Evolutionary conservation across 2,113 vertebrate genomes (phyloP), one percentile per base, ranked within the genome.

Genomic region (Mohoua ochrocephala): DNA sequence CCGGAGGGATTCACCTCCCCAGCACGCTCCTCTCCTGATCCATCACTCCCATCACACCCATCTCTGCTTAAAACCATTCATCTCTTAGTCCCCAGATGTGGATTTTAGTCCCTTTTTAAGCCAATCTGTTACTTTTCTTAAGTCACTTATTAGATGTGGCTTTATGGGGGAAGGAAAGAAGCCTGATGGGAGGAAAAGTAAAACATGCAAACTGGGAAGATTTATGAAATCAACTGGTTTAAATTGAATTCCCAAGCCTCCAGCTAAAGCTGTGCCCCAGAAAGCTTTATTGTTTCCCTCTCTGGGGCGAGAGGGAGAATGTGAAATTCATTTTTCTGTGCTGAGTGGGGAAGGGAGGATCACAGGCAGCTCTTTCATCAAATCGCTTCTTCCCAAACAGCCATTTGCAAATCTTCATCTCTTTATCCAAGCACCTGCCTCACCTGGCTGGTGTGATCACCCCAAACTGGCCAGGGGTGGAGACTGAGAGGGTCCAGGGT

Each of bases 121-220:
- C 45, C 81, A 49, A 44, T 71, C 49, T 68, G 65, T 73, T 94
- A 13, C 54, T 91, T 69, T 45, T 45, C 80, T 87, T 53, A 78
- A 60, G 77, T 87, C 61, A 6, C 47, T 87, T 81, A 87, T 74
- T 89, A 37, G 84, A 74, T 67, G 84, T 41, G 33, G 15, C 53
- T 78, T 87, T 71, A 26, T 4, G 14, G 61, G 37, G 27, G 30
- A 79, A 52, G 49, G 77, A 57, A 82, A 67, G 68, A n/a, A 86
- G 52, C 15, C 1, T 47, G 54, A 49, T 67, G 86, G 52, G 52
- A 94, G 73, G 76, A n/a, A 84, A 65, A 81, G 41, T 47, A 50
- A 93, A 94, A 47, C 71, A 81, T 28, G 64, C 76, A 78, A 81
- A 95, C 84, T 47, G 77, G 77, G 65, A 28, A 78, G 74, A 89